Conservation (phyloP, 2,797 vertebrate species). For the Aulostomus chinensis region DNA sequence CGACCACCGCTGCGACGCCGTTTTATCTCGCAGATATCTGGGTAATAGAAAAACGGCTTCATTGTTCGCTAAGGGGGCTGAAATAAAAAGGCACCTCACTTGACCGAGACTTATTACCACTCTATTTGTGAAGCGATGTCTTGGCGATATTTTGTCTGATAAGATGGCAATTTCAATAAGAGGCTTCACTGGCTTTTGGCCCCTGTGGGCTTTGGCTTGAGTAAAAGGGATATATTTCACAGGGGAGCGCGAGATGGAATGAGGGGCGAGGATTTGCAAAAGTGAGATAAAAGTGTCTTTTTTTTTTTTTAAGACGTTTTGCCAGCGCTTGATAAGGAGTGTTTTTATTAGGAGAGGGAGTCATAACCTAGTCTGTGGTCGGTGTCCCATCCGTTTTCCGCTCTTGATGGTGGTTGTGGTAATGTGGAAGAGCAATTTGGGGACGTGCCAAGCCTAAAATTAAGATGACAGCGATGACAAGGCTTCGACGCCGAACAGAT, state of each 20-base stretch:
- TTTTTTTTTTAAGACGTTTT: conserved; percentile 13
- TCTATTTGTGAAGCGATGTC: conserved; percentile 73
- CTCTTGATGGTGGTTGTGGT: conserved; percentile 25
- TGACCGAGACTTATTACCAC: conserved; percentile 74
- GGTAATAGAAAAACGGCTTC: conserved; percentile 66
- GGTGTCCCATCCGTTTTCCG: conserved; percentile 53
- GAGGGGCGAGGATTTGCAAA: conserved; percentile 65
- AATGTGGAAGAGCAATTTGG: conserved; percentile 11
- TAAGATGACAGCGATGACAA: conserved; percentile 70
- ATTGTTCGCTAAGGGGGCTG: conserved; percentile 47
- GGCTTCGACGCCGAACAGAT: conserved; percentile 54
- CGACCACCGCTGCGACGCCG: conserved; percentile 38
- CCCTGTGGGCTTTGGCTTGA: conserved; percentile 64
- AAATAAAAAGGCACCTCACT: conserved; percentile 64
- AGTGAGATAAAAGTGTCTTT: conserved; percentile 68
- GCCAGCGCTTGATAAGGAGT: conserved; percentile 28
- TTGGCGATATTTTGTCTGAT: conserved; percentile 70
- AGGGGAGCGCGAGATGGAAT: conserved; percentile 62
- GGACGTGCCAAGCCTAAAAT: conserved; percentile 53
- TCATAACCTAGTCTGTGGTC: conserved; percentile 3
- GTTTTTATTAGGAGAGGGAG: background rate
- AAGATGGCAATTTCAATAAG: conserved; percentile 80
- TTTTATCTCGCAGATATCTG: conserved; percentile 67
- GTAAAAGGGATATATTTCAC: conserved; percentile 70
- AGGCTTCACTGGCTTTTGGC: conserved; percentile 62